A percentile compares a stretch with the other conserved stretches of the same genome.
These are phyloP conservation scores for Drymodes brunneopygia DNA, from an alignment of 2,113 vertebrate genomes.

Conservation along the genomic window DNA sequence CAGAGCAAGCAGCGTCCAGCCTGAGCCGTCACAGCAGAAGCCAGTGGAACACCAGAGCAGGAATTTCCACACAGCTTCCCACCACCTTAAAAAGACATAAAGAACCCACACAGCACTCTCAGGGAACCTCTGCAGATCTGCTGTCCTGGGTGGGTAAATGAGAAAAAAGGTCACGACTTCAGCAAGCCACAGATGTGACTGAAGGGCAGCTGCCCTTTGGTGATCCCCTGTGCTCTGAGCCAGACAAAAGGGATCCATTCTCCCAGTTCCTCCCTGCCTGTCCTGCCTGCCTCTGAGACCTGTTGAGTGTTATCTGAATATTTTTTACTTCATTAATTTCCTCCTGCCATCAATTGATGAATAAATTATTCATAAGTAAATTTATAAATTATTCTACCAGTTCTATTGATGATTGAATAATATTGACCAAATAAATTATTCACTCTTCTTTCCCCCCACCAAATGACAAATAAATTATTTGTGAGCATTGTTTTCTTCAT, in stretches of 20 bases:
- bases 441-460: not conserved
- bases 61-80: not conserved
- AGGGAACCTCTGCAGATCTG: not conserved
- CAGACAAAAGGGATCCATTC: not conserved
- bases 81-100: rapidly evolving
- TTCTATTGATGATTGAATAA: conserved; percentile 44
- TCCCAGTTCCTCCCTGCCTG: not conserved
- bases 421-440: conserved; percentile 58
- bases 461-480: conserved; percentile 56
- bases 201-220: not conserved
- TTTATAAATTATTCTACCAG: conserved; percentile 56
- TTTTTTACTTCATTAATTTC: conserved; percentile 53
- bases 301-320: not conserved
- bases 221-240: not conserved
- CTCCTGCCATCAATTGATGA: not conserved
- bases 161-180: not conserved
- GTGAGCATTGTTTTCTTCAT: not conserved
- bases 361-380: conserved; percentile 53
- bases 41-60: rapidly evolving
- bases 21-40: not conserved
- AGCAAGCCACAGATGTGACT: not conserved
- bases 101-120: rapidly evolving
- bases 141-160: too few species aligned
- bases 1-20: not conserved
- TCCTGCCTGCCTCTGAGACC: not conserved